Evolutionary conservation across 2,888 invertebrate genomes (phyloP).

Genomic region (Melieria picta): DNA sequence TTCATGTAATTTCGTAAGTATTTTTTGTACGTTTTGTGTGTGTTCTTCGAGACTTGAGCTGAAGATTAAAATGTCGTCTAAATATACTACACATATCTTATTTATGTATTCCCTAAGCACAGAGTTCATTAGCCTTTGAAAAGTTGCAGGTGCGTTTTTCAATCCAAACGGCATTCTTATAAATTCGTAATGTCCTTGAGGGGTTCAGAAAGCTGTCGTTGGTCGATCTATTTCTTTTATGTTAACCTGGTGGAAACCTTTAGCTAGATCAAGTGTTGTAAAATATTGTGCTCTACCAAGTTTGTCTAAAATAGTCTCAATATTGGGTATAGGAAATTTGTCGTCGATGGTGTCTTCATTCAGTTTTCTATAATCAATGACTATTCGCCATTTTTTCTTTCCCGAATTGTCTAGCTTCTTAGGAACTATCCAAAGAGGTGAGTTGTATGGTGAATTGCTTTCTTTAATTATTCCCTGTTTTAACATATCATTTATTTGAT

Average conservation of each 20-base stretch:
- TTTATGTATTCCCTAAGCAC: no score
- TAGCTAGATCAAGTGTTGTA: background rate
- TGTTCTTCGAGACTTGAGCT: conserved; percentile 3
- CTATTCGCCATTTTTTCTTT: no score
- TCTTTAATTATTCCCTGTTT: no score
- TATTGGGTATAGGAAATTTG: no score
- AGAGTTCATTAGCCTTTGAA: conserved; percentile 7
- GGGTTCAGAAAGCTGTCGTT: background rate
- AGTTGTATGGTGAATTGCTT: no score
- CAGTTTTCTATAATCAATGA: background rate
- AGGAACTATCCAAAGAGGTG: no score
- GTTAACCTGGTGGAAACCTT: background rate
- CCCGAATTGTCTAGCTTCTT: no score
- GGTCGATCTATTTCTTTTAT: background rate
- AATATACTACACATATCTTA: background rate
- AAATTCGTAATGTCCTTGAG: conserved; percentile 12
- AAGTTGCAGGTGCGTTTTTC: background rate
- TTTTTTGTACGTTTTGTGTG: background rate
- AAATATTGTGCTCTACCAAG: background rate
- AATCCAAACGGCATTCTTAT: background rate
- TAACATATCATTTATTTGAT: no score
- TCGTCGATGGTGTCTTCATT: no score
- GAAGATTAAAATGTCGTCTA: conserved; percentile 11
- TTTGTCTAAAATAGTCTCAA: no score
- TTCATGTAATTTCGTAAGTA: background rate